A percentile compares a stretch with the other conserved stretches of the same genome.
These are phyloP conservation scores for Caradrina kadenii DNA, from an alignment of 2,888 invertebrate genomes.

Conservation along the genomic window DNA sequence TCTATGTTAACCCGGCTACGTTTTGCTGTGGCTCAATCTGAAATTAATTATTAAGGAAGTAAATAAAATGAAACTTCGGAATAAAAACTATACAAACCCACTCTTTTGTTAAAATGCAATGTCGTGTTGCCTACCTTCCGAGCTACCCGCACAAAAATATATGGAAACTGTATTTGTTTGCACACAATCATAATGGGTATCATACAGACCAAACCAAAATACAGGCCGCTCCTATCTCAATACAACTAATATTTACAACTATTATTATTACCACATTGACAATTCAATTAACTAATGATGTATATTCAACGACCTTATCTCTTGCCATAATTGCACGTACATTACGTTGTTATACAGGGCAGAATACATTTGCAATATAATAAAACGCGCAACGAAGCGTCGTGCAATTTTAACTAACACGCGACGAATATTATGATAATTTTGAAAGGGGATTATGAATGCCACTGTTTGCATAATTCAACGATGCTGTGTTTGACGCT, in stretches of 20 bases:
- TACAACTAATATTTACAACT: conserved; percentile 16
- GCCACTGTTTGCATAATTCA: conserved; percentile 60
- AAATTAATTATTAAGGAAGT: no score
- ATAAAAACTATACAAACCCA: no score
- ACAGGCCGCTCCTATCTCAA: background rate
- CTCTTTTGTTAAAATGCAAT: no score
- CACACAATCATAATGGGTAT: no score
- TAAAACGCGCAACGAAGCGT: conserved; percentile 50
- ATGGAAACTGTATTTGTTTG: no score
- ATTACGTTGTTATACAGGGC: conserved; percentile 41
- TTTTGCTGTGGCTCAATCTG: no score
- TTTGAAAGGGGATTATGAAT: conserved; percentile 58
- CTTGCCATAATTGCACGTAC: conserved; percentile 44
- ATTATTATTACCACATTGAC: conserved; percentile 38
- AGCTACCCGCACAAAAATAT: no score
- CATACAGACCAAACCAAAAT: background rate
- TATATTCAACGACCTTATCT: conserved; percentile 48
- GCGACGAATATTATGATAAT: conserved; percentile 63
- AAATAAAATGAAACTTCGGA: no score
- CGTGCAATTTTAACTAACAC: conserved; percentile 61
- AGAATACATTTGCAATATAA: conserved; percentile 59
- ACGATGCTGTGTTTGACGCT: conserved; percentile 47
- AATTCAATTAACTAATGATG: conserved; percentile 48
- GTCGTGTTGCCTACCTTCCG: no score
- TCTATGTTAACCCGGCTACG: no score